phyloP scores from a whole-genome alignment of 2,888 invertebrate genomes.

The Synergus laeviventris region DNA sequence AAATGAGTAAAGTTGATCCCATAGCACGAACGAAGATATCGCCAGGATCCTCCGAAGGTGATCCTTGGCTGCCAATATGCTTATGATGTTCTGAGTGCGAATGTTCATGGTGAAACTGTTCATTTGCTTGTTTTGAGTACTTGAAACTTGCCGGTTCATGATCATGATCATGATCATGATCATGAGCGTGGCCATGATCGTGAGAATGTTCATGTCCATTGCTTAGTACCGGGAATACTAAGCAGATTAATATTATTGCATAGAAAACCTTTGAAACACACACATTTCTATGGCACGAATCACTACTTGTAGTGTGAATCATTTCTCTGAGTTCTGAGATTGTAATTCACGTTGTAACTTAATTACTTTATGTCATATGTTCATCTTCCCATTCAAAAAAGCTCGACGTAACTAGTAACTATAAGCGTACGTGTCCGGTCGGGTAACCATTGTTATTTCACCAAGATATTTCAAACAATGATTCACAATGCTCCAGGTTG shows the following conservation, averaged over 20 bases:
- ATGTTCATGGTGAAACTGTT: constrained; percentile 57
- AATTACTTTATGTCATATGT: neutral
- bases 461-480: too few relatives aligned
- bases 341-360: neutral
- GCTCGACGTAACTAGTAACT: too few relatives aligned
- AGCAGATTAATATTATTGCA: neutral
- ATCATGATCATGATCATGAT: constrained; percentile 70
- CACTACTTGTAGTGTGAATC: neutral
- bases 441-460: too few relatives aligned
- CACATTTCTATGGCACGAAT: neutral
- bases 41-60: constrained; percentile 42
- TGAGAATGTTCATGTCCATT: constrained; percentile 77
- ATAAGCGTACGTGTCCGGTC: too few relatives aligned
- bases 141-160: constrained; percentile 84
- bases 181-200: constrained; percentile 74
- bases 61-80: constrained; percentile 66
- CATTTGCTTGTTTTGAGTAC: constrained; percentile 87
- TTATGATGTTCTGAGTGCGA: constrained; percentile 64
- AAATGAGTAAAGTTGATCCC: constrained; percentile 94
- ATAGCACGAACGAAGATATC: constrained; percentile 83
- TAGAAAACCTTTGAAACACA: neutral
- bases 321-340: neutral
- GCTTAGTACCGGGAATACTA: neutral
- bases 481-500: too few relatives aligned
- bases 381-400: neutral